These are phyloP conservation scores for Vanessa atalanta DNA, from an alignment of 1,140 invertebrate species.

Conservation along the genomic window DNA sequence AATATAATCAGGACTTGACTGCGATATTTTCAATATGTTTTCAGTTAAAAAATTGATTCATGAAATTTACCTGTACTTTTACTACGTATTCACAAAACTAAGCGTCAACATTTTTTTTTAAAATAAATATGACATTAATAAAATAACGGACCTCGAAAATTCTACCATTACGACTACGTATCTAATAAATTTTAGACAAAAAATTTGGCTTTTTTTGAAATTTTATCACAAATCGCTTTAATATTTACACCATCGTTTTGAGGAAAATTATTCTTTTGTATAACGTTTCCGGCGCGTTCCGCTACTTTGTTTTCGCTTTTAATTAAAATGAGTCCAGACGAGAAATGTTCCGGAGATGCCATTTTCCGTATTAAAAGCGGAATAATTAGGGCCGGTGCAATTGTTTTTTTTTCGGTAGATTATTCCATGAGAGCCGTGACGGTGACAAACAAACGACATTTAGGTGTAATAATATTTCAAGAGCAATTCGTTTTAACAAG, in stretches of 20 bases:
- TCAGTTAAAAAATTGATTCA: too few species aligned
- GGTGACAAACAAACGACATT: slow-evolving; percentile 31
- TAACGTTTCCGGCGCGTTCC: slow-evolving; percentile 51
- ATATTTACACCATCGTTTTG: slow-evolving; percentile 43
- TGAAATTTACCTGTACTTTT: too few species aligned
- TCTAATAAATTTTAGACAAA: slow-evolving; percentile 2
- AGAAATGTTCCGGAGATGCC: slow-evolving; percentile 47
- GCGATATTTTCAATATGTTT: too few species aligned
- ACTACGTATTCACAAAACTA: too few species aligned
- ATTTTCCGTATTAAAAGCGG: slow-evolving; percentile 50
- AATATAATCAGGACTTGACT: too few species aligned
- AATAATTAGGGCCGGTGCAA: slow-evolving; percentile 50
- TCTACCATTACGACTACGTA: too few species aligned
- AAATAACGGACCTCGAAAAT: too few species aligned
- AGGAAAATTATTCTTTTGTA: slow-evolving; percentile 66
- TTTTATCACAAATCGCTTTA: slow-evolving; percentile 36
- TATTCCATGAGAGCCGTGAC: slow-evolving; percentile 39
- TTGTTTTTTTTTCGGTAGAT: slow-evolving; percentile 38
- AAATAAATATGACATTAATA: too few species aligned
- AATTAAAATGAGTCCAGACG: slow-evolving; percentile 72
- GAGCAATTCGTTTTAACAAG: neutral
- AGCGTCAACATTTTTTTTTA: too few species aligned
- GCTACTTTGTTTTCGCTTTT: slow-evolving; percentile 69
- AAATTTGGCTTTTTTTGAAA: slow-evolving; percentile 29
- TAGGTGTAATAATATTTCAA: slow-evolving; percentile 8